These are phyloP conservation scores for Octonoba sinensis DNA, from an alignment of 2,888 invertebrate genomes.

Conservation along the genomic window DNA sequence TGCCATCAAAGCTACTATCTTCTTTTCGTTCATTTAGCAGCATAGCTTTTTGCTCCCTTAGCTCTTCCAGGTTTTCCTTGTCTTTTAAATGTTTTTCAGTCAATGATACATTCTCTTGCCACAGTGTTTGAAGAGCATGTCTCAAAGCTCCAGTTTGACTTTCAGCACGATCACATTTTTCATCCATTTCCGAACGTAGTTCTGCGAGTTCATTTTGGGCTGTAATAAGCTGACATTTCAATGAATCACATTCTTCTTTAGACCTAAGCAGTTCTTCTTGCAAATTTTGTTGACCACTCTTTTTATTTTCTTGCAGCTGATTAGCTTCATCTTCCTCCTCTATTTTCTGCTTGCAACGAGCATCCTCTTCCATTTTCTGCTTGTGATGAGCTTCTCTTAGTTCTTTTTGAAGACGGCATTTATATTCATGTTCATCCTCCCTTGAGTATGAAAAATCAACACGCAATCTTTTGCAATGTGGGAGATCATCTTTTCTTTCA, in stretches of 20 bases:
- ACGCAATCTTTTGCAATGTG: constrained; percentile 87
- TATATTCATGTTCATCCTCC: constrained; percentile 95
- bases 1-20: neutral
- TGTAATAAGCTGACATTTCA: constrained; percentile 91
- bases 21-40: neutral
- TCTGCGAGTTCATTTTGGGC: constrained; percentile 94
- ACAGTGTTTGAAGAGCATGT: constrained; percentile 75
- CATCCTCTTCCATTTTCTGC: constrained; percentile 80
- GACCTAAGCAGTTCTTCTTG: constrained; percentile 9
- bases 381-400: constrained; percentile 84
- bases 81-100: constrained; percentile 32
- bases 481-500: constrained; percentile 74
- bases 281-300: constrained; percentile 72
- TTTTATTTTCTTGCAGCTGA: neutral
- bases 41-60: neutral
- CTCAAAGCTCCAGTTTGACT: constrained; percentile 84
- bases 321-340: constrained; percentile 74
- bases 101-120: constrained; percentile 67
- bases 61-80: constrained; percentile 28
- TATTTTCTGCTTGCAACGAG: constrained; percentile 82
- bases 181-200: constrained; percentile 83
- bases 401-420: constrained; percentile 84
- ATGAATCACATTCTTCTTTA: constrained; percentile 87
- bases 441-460: constrained; percentile 95
- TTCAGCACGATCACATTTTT: constrained; percentile 85